Conservation (phyloP, 2,888 invertebrate genomes). For the Eupithecia subfuscata region DNA sequence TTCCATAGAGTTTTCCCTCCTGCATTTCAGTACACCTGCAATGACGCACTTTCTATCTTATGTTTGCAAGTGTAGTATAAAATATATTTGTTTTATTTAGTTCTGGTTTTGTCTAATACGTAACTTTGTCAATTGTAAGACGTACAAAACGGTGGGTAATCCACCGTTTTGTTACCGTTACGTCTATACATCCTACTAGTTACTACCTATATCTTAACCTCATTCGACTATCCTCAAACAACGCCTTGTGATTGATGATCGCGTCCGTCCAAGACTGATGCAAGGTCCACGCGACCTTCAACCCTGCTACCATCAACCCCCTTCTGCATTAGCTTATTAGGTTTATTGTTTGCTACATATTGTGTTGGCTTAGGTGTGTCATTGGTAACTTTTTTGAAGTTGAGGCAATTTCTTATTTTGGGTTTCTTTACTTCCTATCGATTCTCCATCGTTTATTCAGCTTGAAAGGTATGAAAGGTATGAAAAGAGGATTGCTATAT, state of each 20-base stretch:
- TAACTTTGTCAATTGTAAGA: no score
- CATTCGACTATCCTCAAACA: not conserved
- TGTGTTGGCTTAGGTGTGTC: not conserved
- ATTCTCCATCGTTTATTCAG: not conserved
- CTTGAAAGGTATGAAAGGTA: no score
- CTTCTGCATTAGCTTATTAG: slow-evolving; percentile 55
- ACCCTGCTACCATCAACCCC: slow-evolving; percentile 42
- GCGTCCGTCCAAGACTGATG: slow-evolving; percentile 54
- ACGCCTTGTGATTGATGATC: slow-evolving; percentile 56
- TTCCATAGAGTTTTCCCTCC: no score
- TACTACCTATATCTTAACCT: slow-evolving; percentile 6
- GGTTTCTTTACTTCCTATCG: not conserved
- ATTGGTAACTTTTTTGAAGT: not conserved
- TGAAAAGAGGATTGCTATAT: not conserved
- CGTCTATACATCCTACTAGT: not conserved
- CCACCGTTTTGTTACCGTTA: no score
- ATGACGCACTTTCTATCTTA: no score
- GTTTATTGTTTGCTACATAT: slow-evolving; percentile 5
- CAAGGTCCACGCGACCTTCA: slow-evolving; percentile 51
- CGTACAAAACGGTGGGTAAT: no score
- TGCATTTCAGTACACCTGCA: no score
- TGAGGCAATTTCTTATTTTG: not conserved
- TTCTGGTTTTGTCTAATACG: no score
- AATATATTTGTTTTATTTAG: no score
- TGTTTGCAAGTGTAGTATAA: no score